A percentile compares a stretch with the other conserved stretches of the same genome.
Conservation (phyloP, 2,797 vertebrate species). For the Caiman crocodilus region DNA sequence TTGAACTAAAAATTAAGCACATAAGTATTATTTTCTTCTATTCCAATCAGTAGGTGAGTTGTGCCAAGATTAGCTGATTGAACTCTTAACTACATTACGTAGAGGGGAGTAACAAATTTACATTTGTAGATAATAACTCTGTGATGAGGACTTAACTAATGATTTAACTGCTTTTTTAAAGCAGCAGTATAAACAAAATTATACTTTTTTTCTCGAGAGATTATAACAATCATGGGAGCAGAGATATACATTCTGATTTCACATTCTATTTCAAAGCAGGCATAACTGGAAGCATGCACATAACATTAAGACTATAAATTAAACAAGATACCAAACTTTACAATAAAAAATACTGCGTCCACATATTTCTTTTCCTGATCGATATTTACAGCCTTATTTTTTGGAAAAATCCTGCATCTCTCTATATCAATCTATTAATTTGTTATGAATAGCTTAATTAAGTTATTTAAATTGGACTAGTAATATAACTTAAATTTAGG, state of each 20-base stretch:
- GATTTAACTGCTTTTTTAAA: neutral
- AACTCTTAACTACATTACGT: neutral
- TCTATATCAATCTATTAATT: neutral
- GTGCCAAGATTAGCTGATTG: neutral
- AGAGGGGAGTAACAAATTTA: neutral
- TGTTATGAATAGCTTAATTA: too few relatives aligned
- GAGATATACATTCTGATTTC: neutral
- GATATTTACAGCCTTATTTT: neutral
- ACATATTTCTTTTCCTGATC: neutral
- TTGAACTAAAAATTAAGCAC: neutral
- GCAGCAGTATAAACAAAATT: neutral
- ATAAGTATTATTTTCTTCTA: neutral
- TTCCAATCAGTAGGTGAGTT: neutral
- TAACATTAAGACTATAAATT: neutral
- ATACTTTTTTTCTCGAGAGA: too few relatives aligned
- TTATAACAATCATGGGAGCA: too few relatives aligned
- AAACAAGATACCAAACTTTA: neutral
- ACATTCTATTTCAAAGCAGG: neutral
- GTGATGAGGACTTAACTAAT: neutral
- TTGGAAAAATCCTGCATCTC: neutral
- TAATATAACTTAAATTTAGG: too few relatives aligned
- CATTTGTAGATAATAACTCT: neutral
- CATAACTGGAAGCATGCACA: accelerated
- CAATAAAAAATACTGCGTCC: neutral
- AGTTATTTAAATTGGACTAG: too few relatives aligned